Evolutionary conservation across 2,888 invertebrate species (phyloP), one percentile per base, ranked within the genome.

Genomic region (Ptychoptera albimana): DNA sequence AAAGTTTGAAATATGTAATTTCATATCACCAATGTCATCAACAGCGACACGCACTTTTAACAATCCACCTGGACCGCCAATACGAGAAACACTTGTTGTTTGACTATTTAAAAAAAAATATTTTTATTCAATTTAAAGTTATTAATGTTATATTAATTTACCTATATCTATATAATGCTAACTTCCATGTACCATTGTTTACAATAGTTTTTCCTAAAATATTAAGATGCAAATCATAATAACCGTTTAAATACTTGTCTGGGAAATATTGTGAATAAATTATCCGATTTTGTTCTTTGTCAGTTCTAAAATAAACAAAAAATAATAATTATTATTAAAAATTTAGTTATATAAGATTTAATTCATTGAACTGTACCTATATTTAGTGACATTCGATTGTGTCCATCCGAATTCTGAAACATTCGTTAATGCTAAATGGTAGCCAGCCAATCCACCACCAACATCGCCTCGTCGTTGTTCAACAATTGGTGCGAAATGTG

Each of bases 211-310:
- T 67, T 0, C 82, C 79, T 46, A 83, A 67, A 10, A 77, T 60
- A 47, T 69, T 72, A 2, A 75, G 82, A 52, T 67, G 67, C 49
- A 79, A 71, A 49, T 78, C 77, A 54, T 79, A 81, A 41, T 67
- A 70, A 1, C 87, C 87, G 45, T 73, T 68, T 2, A 87, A 64
- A 55, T 71, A 74, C 56, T 87, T 87, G 53, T 84, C 83, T 1
- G 86, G 86, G 59, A 87, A 87, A 59, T 79, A 81, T 61, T 87
- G 87, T 0, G 83, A 77, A 55, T 84, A 83, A 46, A 81, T 72
- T 3, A 87, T 74, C 37, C 71, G 68, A 47, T 76, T 66, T 52
- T 76, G 74, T 10, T 71, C 69, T 60, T 72, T 69, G 57, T 82
- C 78, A 10, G 75, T 77, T 57, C 81, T 81, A n/a, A n/a, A n/a